Base-by-base conservation (phyloP, 2,888 invertebrate genomes). In the Megastigmus dorsalis region DNA sequence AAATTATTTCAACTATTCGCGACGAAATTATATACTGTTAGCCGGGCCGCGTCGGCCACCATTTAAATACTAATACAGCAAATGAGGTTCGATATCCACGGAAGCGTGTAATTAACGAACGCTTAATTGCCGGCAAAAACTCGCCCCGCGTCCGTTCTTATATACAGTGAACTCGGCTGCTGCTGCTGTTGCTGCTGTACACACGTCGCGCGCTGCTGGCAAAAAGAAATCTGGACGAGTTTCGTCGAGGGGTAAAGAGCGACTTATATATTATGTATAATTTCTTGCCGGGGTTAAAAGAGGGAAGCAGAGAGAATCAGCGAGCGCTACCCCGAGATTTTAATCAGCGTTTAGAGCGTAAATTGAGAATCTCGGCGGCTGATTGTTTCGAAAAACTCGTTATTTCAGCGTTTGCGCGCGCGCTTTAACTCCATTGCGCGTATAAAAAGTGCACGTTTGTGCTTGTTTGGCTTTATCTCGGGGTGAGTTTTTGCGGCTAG, bases 81-180 rank as follows among this genome's bases (percentile, higher is more conserved):
- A 74, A 74, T 74, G 68, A 69, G 57, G 15, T 45, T 63, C 68
- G 41, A 68, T 74, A 67, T 20, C 30, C 2, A n/a, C 18, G 52
- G 4, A 50, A 60, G 28, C 48, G 57, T 20, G 57, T 55, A 74
- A 74, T 74, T 74, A 74, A 74, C 74, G 69, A 65, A 55, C 54
- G 45, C n/a, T 73, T 73, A 73, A 67, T 73, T 67, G 73, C 50
- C 43, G 50, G 52, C 57, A 60, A 66, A 65, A 71, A 65, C 23
- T 43, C 43, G 18, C n/a, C 9, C 10, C 52, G 38, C 26, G 4
- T 10, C 15, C 38, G 13, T n/a, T n/a, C n/a, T n/a, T n/a, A n/a
- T n/a, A n/a, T n/a, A n/a, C n/a, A n/a, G n/a, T n/a, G n/a, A n/a
- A n/a, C n/a, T n/a, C n/a, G n/a, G n/a, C n/a, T n/a, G n/a, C n/a